Percentiles rank a stretch among this genome's conserved stretches.
Evolutionary conservation across 2,797 vertebrate species (phyloP).

Genomic region (Bradypus variegatus): DNA sequence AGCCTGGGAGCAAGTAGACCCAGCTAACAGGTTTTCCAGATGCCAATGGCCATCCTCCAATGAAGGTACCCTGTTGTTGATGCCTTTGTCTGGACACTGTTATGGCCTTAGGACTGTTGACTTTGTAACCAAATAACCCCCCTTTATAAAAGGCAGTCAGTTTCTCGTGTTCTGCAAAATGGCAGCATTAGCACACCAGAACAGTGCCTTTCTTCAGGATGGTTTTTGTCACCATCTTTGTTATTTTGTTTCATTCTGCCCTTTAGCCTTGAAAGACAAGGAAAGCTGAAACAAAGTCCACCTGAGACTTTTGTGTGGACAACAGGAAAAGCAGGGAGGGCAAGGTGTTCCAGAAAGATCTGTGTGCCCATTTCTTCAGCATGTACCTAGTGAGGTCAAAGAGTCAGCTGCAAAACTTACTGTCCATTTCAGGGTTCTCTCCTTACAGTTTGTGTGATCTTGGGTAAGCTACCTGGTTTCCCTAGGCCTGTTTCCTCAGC

Average conservation of each 20-base stretch:
- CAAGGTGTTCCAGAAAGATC: not conserved
- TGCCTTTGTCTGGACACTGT: no score
- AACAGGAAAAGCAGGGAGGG: not conserved
- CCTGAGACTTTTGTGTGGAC: not conserved
- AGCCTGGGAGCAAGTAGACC: no score
- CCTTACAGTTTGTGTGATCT: fast-evolving
- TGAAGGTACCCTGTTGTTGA: no score
- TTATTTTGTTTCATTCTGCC: not conserved
- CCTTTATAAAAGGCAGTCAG: no score
- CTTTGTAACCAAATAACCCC: no score
- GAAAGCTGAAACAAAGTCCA: not conserved
- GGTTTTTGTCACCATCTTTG: not conserved
- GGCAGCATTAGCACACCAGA: no score
- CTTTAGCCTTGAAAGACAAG: not conserved
- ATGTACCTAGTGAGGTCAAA: not conserved
- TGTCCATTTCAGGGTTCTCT: not conserved
- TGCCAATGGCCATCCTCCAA: no score
- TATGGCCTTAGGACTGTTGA: no score
- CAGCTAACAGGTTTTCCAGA: no score
- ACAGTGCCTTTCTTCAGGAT: no score
- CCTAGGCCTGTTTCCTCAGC: fast-evolving
- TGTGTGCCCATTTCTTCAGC: not conserved
- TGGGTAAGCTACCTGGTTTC: no score
- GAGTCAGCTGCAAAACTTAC: not conserved
- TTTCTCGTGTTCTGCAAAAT: no score